Base-by-base conservation (phyloP, 2,888 invertebrate species). In the Spisula subtruncata region DNA sequence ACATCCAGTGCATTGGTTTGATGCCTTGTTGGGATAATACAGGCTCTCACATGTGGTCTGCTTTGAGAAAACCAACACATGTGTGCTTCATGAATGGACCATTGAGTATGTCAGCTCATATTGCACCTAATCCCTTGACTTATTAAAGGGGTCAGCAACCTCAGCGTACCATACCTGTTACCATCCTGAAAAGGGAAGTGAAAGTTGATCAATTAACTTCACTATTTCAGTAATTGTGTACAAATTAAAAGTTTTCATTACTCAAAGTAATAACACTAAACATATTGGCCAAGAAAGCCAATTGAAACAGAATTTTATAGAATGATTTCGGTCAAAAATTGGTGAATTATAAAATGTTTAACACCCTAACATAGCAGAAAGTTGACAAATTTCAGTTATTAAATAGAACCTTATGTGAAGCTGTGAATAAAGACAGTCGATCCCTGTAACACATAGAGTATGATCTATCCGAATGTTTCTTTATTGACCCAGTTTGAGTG, bases 401-500 rank as follows among this genome's bases (percentile, higher is more conserved):
- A n/a, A n/a, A n/a, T n/a, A n/a, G n/a, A n/a, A n/a, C n/a, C n/a
- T n/a, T n/a, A 60, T n/a, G n/a, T 60, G 12, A 48, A 12, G n/a
- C n/a, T n/a, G 48, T 48, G 48, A 5, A 60, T n/a, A n/a, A 6
- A 60, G 60, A n/a, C n/a, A 60, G 25, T 12, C n/a, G 5, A 60
- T 60, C 25, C n/a, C n/a, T n/a, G n/a, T n/a, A n/a, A n/a, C n/a
- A 25, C 25, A 25, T 66, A 66, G 8, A n/a, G 56, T 56, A 56
- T 5, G 25, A 25, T 66, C 20, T 25, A 25, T 66, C 60, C 60
- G 5, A 12, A 66, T 25, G n/a, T n/a, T 66, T 66, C n/a, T n/a
- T 66, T 66, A 25, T 66, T 75, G 75, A 75, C 75, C 75, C 75
- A 75, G 32, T 75, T 75, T 75, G 10, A 32, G 75, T 41, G 2